A percentile compares a stretch with the other conserved stretches of the same genome.
phyloP scores from a whole-genome alignment of 2,797 vertebrate genomes.

The Serranus cabrilla region DNA sequence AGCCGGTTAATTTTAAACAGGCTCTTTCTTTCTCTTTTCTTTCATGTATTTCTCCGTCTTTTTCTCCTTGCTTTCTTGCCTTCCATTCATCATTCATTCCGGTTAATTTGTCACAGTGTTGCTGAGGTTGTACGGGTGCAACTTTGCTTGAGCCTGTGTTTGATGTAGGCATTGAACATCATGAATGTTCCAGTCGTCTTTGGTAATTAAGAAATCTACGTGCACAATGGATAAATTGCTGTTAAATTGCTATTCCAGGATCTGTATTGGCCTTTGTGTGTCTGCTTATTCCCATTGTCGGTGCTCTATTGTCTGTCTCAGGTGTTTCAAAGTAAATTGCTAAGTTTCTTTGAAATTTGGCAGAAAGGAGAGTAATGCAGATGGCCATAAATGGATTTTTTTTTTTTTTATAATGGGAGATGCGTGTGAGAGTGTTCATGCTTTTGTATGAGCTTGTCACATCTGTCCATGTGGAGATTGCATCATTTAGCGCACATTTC shows the following conservation, averaged over 20 bases:
- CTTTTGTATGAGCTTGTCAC: conserved; percentile 31
- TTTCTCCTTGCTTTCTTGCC: conserved; percentile 9
- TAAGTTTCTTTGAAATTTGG: conserved; percentile 42
- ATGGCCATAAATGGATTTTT: conserved; percentile 36
- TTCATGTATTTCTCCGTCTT: conserved; percentile 11
- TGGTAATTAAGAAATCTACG: not conserved
- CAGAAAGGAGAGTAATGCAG: conserved; percentile 46
- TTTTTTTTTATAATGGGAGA: conserved; percentile 17
- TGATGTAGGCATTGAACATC: not conserved
- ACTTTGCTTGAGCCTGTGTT: not conserved
- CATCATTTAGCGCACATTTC: conserved; percentile 4
- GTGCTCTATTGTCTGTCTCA: conserved; percentile 26
- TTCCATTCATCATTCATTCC: conserved; percentile 7
- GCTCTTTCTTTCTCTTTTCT: conserved; percentile 2
- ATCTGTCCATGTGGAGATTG: conserved; percentile 34
- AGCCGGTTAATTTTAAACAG: conserved; percentile 29
- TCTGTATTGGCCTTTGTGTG: conserved; percentile 29
- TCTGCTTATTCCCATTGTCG: conserved; percentile 20
- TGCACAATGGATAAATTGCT: conserved; percentile 20
- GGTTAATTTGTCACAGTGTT: conserved; percentile 8
- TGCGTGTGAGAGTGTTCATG: conserved; percentile 9
- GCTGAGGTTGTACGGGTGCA: conserved; percentile 1
- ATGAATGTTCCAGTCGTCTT: not conserved
- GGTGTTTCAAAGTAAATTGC: conserved; percentile 37
- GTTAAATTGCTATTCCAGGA: conserved; percentile 27